Percentiles rank a stretch among this genome's conserved stretches.
phyloP scores from a whole-genome alignment of 1,140 invertebrate species.

The Drosophila triauraria region DNA sequence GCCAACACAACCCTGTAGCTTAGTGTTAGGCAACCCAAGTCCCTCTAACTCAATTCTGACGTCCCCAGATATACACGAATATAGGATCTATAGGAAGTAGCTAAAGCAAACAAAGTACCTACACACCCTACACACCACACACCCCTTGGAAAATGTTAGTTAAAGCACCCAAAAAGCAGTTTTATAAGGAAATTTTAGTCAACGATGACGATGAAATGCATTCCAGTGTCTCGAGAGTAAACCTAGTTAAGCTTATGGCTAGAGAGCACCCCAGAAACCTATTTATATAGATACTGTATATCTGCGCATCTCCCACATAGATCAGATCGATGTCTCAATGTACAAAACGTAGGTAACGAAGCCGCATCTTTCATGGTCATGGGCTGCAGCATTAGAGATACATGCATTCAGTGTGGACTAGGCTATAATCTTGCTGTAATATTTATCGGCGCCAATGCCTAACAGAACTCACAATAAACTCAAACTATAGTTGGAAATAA shows the following conservation, averaged over 20 bases:
- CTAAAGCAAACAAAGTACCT: constrained; percentile 68
- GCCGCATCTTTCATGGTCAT: constrained; percentile 33
- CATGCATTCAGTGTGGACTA: constrained; percentile 45
- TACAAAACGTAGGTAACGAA: constrained; percentile 66
- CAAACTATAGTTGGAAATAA: constrained; percentile 65
- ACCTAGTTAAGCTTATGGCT: constrained; percentile 61
- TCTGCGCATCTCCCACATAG: constrained; percentile 46
- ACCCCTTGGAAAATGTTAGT: constrained; percentile 41
- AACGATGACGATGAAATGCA: constrained; percentile 63
- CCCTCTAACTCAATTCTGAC: constrained; percentile 40
- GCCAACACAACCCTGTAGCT: constrained; percentile 19
- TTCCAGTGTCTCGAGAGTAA: constrained; percentile 76
- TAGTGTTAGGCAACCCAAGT: constrained; percentile 32
- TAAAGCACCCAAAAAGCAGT: constrained; percentile 50
- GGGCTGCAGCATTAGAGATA: constrained; percentile 54
- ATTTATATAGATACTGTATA: constrained; percentile 52
- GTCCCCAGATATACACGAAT: constrained; percentile 19
- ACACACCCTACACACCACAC: constrained; percentile 32
- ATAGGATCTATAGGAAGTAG: constrained; percentile 40
- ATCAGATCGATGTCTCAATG: constrained; percentile 75
- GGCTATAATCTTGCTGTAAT: constrained; percentile 71
- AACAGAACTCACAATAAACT: constrained; percentile 74
- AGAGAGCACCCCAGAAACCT: constrained; percentile 56
- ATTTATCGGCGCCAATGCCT: constrained; percentile 57
- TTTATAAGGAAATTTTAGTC: constrained; percentile 79